Evolutionary conservation across 2,888 invertebrate species (phyloP), one percentile per base, ranked within the genome.

Genomic region (Spisula solida): DNA sequence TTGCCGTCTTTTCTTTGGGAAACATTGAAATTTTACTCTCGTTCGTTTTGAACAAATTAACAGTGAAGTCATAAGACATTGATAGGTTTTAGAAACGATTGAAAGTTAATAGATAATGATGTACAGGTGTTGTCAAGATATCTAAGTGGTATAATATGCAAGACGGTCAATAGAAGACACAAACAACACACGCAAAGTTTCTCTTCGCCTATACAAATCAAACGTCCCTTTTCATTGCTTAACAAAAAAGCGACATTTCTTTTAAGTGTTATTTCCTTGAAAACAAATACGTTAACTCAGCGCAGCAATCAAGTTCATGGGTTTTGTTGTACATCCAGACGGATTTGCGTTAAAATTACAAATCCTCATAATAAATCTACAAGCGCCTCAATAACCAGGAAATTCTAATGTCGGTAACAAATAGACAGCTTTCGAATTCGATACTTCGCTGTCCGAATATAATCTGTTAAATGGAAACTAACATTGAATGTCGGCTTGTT

Each of bases 391-490:
- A 25, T 29, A 20, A 10, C 29, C 75, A 41, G 83, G 83, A 83
- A 83, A 31, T 16, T 16, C 10, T 83, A 75, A 75, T 75, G 83
- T 75, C 75, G 31, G 31, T 70, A 75, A 60, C 70, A 25, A 70
- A 75, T 48, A 25, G 41, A 41, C 70, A 75, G 48, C 75, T 83
- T 83, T 83, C 83, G 51, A 83, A 83, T 51, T 75, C 75, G 83
- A 83, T 83, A 83, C 83, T 48, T 48, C 12, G 8, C 0, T 12
- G 70, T 66, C 18, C 25, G 18, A 75, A 48, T 51, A 41, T 83
- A 70, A 83, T 83, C 29, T 51, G 4, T 25, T 70, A 75, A 75
- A 41, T 83, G 51, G 55, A 55, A 29, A 0, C 51, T 55, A 51
- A 81, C 81, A 55, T n/a, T 81, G 51, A 48, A 20, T 31, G 5